Conservation (phyloP, 2,888 invertebrate genomes). For the Congeria kusceri region DNA sequence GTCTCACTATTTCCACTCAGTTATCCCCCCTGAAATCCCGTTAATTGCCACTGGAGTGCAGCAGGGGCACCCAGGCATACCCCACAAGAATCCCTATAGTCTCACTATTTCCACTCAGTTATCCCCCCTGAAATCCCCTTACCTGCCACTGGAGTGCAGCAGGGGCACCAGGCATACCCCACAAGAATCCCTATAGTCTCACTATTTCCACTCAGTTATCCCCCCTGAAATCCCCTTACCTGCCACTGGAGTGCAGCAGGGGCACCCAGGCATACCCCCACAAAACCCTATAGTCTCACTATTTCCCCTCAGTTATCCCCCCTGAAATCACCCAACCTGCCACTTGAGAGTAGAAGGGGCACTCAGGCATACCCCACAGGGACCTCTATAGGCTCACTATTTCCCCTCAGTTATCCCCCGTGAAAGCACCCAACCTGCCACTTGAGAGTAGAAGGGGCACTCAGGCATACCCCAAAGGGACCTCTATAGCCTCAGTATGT, state of each 20-base stretch:
- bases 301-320: no score
- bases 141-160: slow-evolving; percentile 98
- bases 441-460: slow-evolving; percentile 90
- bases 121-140: slow-evolving; percentile 86
- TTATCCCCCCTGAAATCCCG: no score
- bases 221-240: slow-evolving; percentile 81
- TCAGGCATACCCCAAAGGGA: slow-evolving; percentile 97
- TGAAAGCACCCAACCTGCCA: slow-evolving; percentile 88
- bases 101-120: slow-evolving; percentile 78
- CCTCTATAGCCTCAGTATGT: no score
- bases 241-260: slow-evolving; percentile 89
- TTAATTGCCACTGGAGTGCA: slow-evolving; percentile 89
- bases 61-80: slow-evolving; percentile 96
- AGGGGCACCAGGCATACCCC: slow-evolving; percentile 96
- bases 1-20: slow-evolving; percentile 65
- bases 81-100: slow-evolving; percentile 90
- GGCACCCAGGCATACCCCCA: slow-evolving; percentile 91
- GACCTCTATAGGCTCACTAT: slow-evolving; percentile 75
- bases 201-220: no score
- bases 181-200: no score
- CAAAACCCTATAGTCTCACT: slow-evolving; percentile 74
- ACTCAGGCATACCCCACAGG: slow-evolving; percentile 98
- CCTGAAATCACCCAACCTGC: slow-evolving; percentile 86
- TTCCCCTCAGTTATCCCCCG: no score
- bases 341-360: slow-evolving; percentile 90